Base-by-base conservation (phyloP, 2,888 invertebrate genomes). In the Lacanobia oleracea region DNA sequence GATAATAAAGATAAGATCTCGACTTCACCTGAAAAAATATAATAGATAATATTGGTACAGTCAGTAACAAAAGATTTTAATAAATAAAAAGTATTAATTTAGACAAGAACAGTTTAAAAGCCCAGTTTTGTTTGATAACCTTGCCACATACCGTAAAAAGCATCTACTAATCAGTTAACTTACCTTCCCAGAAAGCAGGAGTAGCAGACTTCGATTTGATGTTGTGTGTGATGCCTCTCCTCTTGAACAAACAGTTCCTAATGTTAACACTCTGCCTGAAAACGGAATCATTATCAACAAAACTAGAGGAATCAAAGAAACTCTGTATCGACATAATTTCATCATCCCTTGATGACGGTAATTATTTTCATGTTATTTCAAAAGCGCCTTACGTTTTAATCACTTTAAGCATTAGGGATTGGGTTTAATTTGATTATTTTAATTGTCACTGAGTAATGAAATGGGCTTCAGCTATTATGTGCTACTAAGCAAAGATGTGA, bases 321-420 rank as follows among this genome's bases (percentile, higher is more conserved):
- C 76, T 91, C 1, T 90, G 91, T 69, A 86, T 88, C n/a, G 81
- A 86, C 21, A 77, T 91, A 7, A 75, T 89, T 61, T 87, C 90
- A 45, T 73, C 67, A 45, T 37, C 59, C n/a, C 18, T 45, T 65
- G 50, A 75, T 79, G 87, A 88, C 73, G 89, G 93, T 92, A 86
- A 61, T 79, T 83, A 70, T 64, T 37, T 62, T 14, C 8, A 50
- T 10, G 45, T 23, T 43, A 48, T 18, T 56, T 45, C 8, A 57
- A 51, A 75, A 57, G 16, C 37, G 5, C 45, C 9, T 33, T 43
- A 40, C 27, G 18, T 7, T 71, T 72, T 77, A 43, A 62, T 66
- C 12, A 16, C 23, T 51, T 40, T 51, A 53, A 40, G n/a, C 53
- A 18, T 51, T 14, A 37, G n/a, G n/a, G n/a, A n/a, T 9, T 50